These are phyloP conservation scores for Polyommatus icarus DNA, from an alignment of 2,888 invertebrate genomes.

Conservation along the genomic window DNA sequence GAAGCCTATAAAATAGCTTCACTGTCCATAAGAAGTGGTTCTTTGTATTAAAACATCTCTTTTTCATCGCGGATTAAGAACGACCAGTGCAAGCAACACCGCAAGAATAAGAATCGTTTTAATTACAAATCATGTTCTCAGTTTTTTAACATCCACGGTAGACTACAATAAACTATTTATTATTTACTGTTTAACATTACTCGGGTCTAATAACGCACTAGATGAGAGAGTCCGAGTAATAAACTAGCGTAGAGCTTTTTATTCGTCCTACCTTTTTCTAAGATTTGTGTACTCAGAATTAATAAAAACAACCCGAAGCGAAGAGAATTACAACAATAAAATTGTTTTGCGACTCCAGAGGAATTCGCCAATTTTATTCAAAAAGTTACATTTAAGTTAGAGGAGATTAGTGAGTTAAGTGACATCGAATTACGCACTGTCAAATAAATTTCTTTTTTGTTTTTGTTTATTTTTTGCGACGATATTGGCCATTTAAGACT, in stretches of 20 bases:
- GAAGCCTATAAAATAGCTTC: no score
- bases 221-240: not conserved
- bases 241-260: conserved; percentile 13
- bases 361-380: not conserved
- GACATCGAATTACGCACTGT: conserved; percentile 6
- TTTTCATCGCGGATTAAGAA: not conserved
- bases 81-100: not conserved
- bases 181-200: conserved; percentile 10
- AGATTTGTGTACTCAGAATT: conserved; percentile 12
- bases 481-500: not conserved
- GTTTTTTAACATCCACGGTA: not conserved
- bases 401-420: conserved; percentile 4
- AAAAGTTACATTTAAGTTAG: conserved; percentile 13
- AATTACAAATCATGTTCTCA: not conserved
- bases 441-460: conserved; percentile 12
- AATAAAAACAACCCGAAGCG: conserved; percentile 9
- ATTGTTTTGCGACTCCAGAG: conserved; percentile 4
- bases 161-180: conserved; percentile 1
- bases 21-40: no score
- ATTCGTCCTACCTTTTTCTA: conserved; percentile 16
- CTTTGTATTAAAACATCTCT: not conserved
- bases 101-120: not conserved
- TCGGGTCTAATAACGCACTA: not conserved
- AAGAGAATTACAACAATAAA: conserved; percentile 10
- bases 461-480: not conserved